These are phyloP conservation scores for Beris morrisii DNA, from an alignment of 2,888 invertebrate species.

Conservation along the genomic window DNA sequence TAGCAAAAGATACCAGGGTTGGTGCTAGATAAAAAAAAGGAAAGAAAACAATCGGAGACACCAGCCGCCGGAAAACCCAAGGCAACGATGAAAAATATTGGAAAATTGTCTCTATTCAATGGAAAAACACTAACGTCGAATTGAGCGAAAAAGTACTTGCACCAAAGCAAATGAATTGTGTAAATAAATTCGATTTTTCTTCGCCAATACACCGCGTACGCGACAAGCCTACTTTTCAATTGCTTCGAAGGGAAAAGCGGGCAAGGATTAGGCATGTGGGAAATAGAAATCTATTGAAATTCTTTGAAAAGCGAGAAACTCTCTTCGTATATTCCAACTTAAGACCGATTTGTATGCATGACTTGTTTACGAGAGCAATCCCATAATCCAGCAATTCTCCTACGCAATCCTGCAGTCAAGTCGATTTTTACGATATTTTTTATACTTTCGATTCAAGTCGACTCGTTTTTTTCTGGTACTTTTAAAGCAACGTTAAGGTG, in stretches of 20 bases:
- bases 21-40: too few species aligned
- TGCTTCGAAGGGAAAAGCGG: not conserved
- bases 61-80: not conserved
- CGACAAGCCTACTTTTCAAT: not conserved
- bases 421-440: not conserved
- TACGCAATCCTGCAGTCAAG: slow-evolving; percentile 8
- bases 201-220: not conserved
- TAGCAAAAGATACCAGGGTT: too few species aligned
- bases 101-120: slow-evolving; percentile 13
- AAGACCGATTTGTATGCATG: slow-evolving; percentile 28
- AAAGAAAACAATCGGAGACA: too few species aligned
- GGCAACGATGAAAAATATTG: slow-evolving; percentile 11
- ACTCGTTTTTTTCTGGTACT: slow-evolving; percentile 1
- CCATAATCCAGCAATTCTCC: slow-evolving; percentile 19
- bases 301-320: not conserved
- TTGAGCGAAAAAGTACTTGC: not conserved
- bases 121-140: not conserved
- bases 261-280: slow-evolving; percentile 14
- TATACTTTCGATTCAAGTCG: not conserved
- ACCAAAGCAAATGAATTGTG: not conserved
- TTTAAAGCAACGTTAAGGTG: too few species aligned
- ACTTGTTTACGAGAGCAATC: slow-evolving; percentile 26
- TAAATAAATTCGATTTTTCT: not conserved
- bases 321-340: slow-evolving; percentile 1
- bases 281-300: slow-evolving; percentile 21